Evolutionary conservation across 2,888 invertebrate species (phyloP), one percentile per base, ranked within the genome.

Genomic region (Hybos culiciformis): DNA sequence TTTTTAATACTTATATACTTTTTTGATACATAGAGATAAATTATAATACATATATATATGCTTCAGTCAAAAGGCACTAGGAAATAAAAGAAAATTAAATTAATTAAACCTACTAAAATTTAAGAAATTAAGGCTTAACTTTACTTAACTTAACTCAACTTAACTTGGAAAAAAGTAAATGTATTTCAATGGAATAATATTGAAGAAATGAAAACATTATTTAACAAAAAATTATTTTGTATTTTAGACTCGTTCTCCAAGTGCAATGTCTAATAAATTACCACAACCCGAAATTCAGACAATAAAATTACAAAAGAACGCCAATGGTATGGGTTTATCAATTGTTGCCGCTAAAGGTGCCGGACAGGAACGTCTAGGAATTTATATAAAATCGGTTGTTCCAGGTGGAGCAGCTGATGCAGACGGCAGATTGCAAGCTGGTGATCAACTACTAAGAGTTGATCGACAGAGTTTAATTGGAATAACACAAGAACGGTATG

Each of bases 331-430:
- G 85, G 98, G 98, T 11, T 75, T 98, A 54, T 96, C 94, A 59
- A 98, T 98, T 56, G 96, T 98, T 4, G 97, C 97, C 9, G 97
- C 97, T 20, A 93, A 93, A 76, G 84, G 84, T 19, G 77, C 80
- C 39, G 80, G 80, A 5, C 84, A 85, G 59, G 77, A 78, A 56
- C 79, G 90, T 54, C 72, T 92, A 48, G 97, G 98, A 37, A 98
- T 98, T 62, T 98, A 97, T 70, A 93, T 98, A 51, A 98, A 98
- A 70, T 94, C 94, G 17, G 96, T 98, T 21, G 96, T 98, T 31
- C 82, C 91, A 47, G 93, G 88, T 43, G 90, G 90, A 32, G 88
- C 90, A 45, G 90, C 90, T 4, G 88, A 88, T 61, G 80, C 83
- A 44, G 96, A 98, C 71, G 94, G 96, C 1, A 75, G 96, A 39